Conservation (phyloP, 1,140 invertebrate genomes). For the Cataglyphis hispanica region DNA sequence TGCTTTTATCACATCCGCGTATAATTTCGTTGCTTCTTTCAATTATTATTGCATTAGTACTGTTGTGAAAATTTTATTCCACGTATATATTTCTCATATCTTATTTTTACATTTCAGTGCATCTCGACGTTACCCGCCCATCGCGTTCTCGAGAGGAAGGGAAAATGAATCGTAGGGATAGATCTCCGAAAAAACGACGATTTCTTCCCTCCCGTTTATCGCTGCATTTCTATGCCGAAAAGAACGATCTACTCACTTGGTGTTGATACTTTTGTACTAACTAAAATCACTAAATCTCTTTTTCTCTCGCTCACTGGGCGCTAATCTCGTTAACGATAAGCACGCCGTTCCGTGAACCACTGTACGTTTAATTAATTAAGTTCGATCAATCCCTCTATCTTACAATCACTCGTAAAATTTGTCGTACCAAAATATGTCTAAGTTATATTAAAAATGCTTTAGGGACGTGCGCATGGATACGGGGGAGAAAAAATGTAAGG, state of each 20-base stretch:
- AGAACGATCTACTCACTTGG: neutral
- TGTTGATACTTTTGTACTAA: constrained; percentile 58
- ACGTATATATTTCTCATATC: neutral
- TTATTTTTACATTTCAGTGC: constrained; percentile 33
- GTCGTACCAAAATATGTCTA: constrained; percentile 75
- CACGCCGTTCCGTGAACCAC: neutral
- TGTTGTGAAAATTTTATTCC: constrained; percentile 32
- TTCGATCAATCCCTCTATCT: constrained; percentile 31
- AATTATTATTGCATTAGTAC: constrained; percentile 6
- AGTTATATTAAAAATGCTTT: constrained; percentile 60
- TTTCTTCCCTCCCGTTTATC: neutral
- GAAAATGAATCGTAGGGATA: constrained; percentile 32
- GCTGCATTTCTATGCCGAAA: constrained; percentile 20
- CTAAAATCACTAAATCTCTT: constrained; percentile 43
- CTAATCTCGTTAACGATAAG: constrained; percentile 45
- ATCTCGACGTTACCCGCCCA: constrained; percentile 18
- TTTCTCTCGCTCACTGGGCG: neutral
- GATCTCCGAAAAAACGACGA: constrained; percentile 32
- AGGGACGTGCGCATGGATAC: neutral
- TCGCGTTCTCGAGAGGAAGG: constrained; percentile 31
- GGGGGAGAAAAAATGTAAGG: constrained; percentile 43
- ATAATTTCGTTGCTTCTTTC: constrained; percentile 20
- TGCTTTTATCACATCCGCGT: neutral
- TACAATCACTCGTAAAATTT: constrained; percentile 54
- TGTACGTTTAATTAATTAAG: constrained; percentile 44